Percentiles rank a stretch among this genome's conserved stretches.
These are phyloP conservation scores for Hypsibius dujardini DNA, from an alignment of 1,140 invertebrate species.

Conservation along the genomic window DNA sequence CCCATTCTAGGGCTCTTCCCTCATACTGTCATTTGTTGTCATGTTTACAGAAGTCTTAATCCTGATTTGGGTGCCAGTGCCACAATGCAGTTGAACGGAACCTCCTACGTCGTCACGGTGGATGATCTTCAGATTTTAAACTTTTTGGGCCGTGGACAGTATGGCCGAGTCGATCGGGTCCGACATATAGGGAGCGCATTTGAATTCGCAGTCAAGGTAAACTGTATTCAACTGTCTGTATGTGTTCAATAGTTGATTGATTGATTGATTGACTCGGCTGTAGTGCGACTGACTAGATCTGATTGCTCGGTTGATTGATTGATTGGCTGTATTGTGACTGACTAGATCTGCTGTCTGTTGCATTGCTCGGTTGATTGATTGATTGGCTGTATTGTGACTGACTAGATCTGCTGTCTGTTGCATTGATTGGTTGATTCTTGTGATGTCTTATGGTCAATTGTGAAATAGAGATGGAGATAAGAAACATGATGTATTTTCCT, in stretches of 20 bases:
- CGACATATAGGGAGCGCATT: not conserved
- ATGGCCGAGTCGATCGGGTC: not conserved
- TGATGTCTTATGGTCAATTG: not conserved
- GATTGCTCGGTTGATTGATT: too few relatives aligned
- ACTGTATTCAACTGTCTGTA: not conserved
- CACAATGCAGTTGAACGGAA: not conserved
- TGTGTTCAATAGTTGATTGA: not conserved
- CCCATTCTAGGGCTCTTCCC: too few relatives aligned
- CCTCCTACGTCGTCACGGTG: not conserved
- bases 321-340: too few relatives aligned
- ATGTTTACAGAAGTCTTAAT: too few relatives aligned
- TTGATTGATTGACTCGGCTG: too few relatives aligned
- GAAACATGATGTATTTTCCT: not conserved
- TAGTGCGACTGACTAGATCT: too few relatives aligned
- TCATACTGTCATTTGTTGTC: too few relatives aligned
- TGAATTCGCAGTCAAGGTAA: conserved; percentile 7
- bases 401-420: not conserved
- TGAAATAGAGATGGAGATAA: not conserved
- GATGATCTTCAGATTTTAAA: not conserved
- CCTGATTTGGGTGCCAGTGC: too few relatives aligned
- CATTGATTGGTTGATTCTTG: not conserved
- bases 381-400: not conserved
- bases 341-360: too few relatives aligned
- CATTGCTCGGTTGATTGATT: not conserved
- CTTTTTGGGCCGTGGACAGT: not conserved